Conservation (phyloP, 2,113 vertebrate genomes). For the Columbina picui region DNA sequence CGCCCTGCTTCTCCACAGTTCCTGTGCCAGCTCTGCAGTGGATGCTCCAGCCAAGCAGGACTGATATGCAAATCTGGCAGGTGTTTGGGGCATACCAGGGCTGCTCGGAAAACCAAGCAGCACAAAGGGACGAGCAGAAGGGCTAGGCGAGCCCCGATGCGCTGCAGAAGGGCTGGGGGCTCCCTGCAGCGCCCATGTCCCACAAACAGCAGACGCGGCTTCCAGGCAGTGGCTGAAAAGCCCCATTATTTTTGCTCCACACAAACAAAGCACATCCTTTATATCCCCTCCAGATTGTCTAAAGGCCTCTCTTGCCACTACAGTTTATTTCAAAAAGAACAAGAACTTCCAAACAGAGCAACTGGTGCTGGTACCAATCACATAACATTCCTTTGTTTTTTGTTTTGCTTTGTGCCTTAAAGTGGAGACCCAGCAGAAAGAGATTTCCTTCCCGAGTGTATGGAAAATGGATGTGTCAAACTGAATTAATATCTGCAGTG, state of each 20-base stretch:
- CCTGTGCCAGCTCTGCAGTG: slow-evolving; percentile 44
- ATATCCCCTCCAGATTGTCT: slow-evolving; percentile 41
- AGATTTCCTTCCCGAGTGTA: slow-evolving; percentile 52
- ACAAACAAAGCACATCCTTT: slow-evolving; percentile 42
- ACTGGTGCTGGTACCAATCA: slow-evolving; percentile 42
- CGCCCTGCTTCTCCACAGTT: slow-evolving; percentile 66
- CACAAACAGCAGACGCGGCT: slow-evolving; percentile 15
- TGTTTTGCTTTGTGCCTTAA: slow-evolving; percentile 21
- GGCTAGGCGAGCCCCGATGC: slow-evolving; percentile 25
- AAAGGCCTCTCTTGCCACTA: slow-evolving; percentile 24
- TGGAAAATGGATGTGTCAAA: slow-evolving; percentile 58
- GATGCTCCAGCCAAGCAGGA: slow-evolving; percentile 63
- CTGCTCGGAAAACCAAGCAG: slow-evolving; percentile 30
- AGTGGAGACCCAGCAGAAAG: not conserved
- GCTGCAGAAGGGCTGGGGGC: slow-evolving; percentile 25
- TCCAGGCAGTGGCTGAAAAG: slow-evolving; percentile 32
- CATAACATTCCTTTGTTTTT: not conserved
- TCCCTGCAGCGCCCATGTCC: not conserved
- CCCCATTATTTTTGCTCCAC: slow-evolving; percentile 37
- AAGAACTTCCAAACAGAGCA: slow-evolving; percentile 32
- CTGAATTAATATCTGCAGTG: slow-evolving; percentile 58
- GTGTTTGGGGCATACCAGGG: slow-evolving; percentile 69
- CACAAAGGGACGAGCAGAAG: slow-evolving; percentile 45
- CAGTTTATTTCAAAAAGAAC: slow-evolving; percentile 36
- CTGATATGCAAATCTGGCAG: slow-evolving; percentile 76